Conservation (phyloP, 2,888 invertebrate genomes). For the Ernsta delagoae region DNA sequence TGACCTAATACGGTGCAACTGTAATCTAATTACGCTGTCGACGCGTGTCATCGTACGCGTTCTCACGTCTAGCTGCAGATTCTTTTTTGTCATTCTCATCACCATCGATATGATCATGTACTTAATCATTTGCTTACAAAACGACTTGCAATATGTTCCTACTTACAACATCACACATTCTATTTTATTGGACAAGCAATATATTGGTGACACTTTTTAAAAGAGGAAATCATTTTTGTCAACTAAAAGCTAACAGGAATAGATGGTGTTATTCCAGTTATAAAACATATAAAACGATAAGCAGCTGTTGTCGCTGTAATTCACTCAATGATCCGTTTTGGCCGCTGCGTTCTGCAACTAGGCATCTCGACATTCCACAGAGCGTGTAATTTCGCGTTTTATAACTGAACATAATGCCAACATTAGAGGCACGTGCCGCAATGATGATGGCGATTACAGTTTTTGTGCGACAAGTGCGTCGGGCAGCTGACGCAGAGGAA, state of each 20-base stretch:
- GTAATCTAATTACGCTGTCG: constrained; percentile 29
- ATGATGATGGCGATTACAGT: constrained; percentile 55
- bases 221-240: too few relatives aligned
- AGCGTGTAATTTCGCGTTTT: constrained; percentile 41
- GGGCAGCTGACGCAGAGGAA: constrained; percentile 51
- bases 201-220: too few relatives aligned
- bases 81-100: constrained; percentile 6
- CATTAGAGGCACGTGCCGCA: constrained; percentile 48
- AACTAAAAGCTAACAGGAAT: too few relatives aligned
- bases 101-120: not conserved
- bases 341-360: constrained; percentile 3
- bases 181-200: too few relatives aligned
- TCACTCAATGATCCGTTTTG: constrained; percentile 25
- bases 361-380: constrained; percentile 17
- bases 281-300: not conserved
- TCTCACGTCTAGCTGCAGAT: constrained; percentile 4
- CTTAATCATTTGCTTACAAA: not conserved
- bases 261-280: not conserved
- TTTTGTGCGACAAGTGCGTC: constrained; percentile 57
- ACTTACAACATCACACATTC: too few relatives aligned
- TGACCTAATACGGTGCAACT: constrained; percentile 33
- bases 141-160: not conserved
- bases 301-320: constrained; percentile 19
- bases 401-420: constrained; percentile 55
- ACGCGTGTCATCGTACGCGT: not conserved